Evolutionary conservation across 2,888 invertebrate species (phyloP).

Genomic region (Ramazzottius varieornatus): DNA sequence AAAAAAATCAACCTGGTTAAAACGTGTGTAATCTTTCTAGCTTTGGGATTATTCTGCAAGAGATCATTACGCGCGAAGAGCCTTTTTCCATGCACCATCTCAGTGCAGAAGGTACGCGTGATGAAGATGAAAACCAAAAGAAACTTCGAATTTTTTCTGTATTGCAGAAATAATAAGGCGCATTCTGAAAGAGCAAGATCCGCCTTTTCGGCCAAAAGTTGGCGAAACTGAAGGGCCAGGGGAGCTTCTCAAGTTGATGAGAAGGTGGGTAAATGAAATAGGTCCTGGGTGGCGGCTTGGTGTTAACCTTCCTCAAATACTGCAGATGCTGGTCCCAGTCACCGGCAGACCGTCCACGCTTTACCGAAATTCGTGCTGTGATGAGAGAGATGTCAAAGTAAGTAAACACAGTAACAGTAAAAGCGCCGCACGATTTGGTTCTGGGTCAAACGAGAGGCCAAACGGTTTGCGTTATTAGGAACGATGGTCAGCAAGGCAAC

Average conservation of each 20-base stretch:
- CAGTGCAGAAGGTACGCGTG: not conserved
- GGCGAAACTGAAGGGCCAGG: slow-evolving; percentile 2
- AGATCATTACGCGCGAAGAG: slow-evolving; percentile 14
- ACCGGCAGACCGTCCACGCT: not conserved
- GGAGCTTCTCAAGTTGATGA: not conserved
- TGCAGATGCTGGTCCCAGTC: not conserved
- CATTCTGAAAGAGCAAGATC: slow-evolving; percentile 7
- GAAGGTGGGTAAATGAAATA: too few relatives aligned
- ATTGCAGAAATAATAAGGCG: slow-evolving; percentile 5
- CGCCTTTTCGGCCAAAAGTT: slow-evolving; percentile 13
- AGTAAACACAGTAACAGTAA: not conserved
- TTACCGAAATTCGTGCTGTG: not conserved
- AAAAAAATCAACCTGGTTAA: too few relatives aligned
- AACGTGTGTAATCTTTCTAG: too few relatives aligned
- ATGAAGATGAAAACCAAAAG: too few relatives aligned
- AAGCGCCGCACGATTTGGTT: too few relatives aligned
- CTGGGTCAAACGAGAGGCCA: not conserved
- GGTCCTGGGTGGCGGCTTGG: too few relatives aligned
- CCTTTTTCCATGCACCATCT: not conserved
- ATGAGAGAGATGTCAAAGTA: not conserved
- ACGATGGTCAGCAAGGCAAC: slow-evolving; percentile 7
- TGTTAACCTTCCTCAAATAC: too few relatives aligned
- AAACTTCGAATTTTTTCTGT: too few relatives aligned
- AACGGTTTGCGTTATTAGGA: not conserved
- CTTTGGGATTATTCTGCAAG: slow-evolving; percentile 22